phyloP scores from a whole-genome alignment of 2,113 vertebrate genomes.

The Struthio camelus region DNA sequence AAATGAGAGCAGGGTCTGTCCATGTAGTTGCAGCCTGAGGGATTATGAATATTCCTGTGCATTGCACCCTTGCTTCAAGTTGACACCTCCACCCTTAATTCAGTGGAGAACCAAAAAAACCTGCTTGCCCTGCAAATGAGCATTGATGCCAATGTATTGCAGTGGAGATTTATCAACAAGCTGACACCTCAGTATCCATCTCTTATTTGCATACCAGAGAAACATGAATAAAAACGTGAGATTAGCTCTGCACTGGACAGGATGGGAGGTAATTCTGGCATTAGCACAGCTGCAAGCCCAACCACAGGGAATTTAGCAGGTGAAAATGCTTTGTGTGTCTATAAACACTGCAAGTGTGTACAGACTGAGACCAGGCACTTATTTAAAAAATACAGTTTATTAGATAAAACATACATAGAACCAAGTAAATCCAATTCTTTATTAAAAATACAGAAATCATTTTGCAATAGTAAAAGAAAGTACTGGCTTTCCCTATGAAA shows the following conservation, averaged over 20 bases:
- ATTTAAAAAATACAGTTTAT: slow-evolving; percentile 68
- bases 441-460: slow-evolving; percentile 72
- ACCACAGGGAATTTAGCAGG: not conserved
- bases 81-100: slow-evolving; percentile 25
- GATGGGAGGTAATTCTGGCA: not conserved
- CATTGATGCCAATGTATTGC: not conserved
- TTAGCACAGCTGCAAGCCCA: slow-evolving; percentile 5
- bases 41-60: not conserved
- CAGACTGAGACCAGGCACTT: not conserved
- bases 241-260: not conserved
- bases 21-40: slow-evolving; percentile 7
- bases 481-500: slow-evolving; percentile 55
- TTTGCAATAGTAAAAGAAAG: slow-evolving; percentile 67
- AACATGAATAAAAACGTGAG: slow-evolving; percentile 18
- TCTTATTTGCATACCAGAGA: slow-evolving; percentile 41
- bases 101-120: not conserved
- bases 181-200: not conserved
- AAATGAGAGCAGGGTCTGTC: not conserved
- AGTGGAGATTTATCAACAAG: slow-evolving; percentile 37
- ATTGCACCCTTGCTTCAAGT: not conserved
- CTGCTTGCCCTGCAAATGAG: slow-evolving; percentile 30
- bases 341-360: not conserved
- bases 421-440: slow-evolving; percentile 61
- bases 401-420: slow-evolving; percentile 60
- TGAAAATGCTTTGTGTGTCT: not conserved